Base-by-base conservation (phyloP, 2,113 vertebrate genomes). In the Willisornis vidua region DNA sequence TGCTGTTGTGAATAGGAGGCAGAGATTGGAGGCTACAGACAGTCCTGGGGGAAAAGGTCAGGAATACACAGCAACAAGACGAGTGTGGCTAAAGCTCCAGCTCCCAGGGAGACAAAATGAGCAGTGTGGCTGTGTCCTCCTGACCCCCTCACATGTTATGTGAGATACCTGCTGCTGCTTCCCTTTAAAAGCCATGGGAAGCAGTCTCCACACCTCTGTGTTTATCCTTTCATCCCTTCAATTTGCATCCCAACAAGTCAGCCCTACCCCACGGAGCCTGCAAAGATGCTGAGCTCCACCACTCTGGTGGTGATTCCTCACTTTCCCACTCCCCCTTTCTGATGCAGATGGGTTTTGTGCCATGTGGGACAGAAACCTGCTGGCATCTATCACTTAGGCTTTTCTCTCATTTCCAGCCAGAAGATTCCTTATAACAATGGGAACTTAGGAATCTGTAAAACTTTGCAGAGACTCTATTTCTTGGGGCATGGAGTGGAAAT, bases 401-500 rank as follows among this genome's bases (percentile, higher is more conserved):
- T 61, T 93, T 41, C 65, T 93, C 37, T 91, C 51, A 70, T 81
- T 87, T 70, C 41, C 73, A 91, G 61, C 3, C 48, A 83, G 79
- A 89, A 91, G 59, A 68, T 85, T 95, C 91, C 62, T 66, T 78
- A 31, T 23, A 67, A 29, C 0, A 7, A 57, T 1, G 7, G 45
- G 55, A 78, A 81, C 49, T 85, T 83, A 87, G 1, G 11, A 62
- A 78, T 55, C 70, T 95, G 59, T 55, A 80, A 94, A 95, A 51
- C 80, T 74, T 94, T n/a, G 63, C 75, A 75, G 89, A 76, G 83
- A 91, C 80, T 67, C 41, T 75, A 39, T 97, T 96, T 96, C 96
- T 95, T 82, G 75, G 55, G 80, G 80, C 58, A 67, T 79, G 45
- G 82, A 96, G 81, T 85, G 48, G 87, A 97, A 97, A 97, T 92